A percentile compares a stretch with the other conserved stretches of the same genome.
Conservation (phyloP, 2,888 invertebrate genomes). For the Mactromeris polynyma region DNA sequence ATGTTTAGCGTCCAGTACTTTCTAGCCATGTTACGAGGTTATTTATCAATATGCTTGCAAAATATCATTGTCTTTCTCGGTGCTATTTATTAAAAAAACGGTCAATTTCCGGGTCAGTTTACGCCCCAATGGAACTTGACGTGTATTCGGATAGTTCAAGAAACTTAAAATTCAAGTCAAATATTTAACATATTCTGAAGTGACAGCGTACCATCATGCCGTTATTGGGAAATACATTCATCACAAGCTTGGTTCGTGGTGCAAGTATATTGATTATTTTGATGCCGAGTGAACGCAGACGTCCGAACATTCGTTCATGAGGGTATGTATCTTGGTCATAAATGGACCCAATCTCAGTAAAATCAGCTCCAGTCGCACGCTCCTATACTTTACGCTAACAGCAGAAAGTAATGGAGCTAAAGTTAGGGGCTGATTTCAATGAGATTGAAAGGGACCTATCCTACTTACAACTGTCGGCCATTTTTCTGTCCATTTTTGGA, state of each 20-base stretch:
- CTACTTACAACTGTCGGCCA: no score
- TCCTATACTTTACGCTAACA: no score
- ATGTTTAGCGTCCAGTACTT: background rate
- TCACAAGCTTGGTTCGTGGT: background rate
- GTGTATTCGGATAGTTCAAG: constrained; percentile 10
- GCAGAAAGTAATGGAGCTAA: no score
- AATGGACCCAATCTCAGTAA: no score
- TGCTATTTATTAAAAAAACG: background rate
- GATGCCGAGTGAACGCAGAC: no score
- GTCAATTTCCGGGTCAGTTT: constrained; percentile 9
- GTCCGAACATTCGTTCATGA: no score
- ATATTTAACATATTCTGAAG: background rate
- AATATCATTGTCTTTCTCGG: background rate
- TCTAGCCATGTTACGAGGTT: background rate
- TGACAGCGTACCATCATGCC: background rate
- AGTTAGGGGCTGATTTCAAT: no score
- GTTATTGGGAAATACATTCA: background rate
- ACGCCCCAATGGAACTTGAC: background rate
- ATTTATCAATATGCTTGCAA: background rate
- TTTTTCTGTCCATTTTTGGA: no score
- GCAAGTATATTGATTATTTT: background rate
- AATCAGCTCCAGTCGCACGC: no score
- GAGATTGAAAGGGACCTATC: no score
- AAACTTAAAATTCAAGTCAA: background rate
- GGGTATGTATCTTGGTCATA: no score